Evolutionary conservation across 1,140 invertebrate species (phyloP), one percentile per base, ranked within the genome.

Genomic region (Akabosia matsudoensis): DNA sequence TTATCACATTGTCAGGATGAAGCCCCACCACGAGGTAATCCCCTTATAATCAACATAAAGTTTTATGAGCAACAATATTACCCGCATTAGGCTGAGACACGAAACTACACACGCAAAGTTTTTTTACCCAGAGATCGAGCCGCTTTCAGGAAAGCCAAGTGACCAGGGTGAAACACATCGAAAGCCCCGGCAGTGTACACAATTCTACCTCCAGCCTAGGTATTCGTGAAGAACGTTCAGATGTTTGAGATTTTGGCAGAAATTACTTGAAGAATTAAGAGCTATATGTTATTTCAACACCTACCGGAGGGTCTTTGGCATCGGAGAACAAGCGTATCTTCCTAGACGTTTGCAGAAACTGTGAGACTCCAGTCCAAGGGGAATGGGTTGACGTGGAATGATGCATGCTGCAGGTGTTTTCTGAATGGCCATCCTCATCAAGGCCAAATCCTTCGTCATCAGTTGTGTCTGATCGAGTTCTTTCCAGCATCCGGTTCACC

Each of bases 181-280:
- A 97, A 99, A 1, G 97, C 96, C 52, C 97, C 97, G 56, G 94
- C 95, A 10, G 98, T 96, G 85, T 99, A 99, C 0, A 99, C 91
- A 83, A 99, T 93, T 85, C 88, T 91, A 85, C 99, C 97, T 22
- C 88, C 90, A 0, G 93, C 91, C 85, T 95, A 79, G 45, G 70
- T 22, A 24, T 56, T 10, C 54, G 37, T n/a, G n/a, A 45, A 45
- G 18, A 45, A 45, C 18, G 18, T 45, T 10, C 7, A 18, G 7
- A 18, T 45, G 37, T 45, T 45, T 45, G 37, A 45, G 37, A 45
- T n/a, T n/a, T n/a, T n/a, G n/a, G n/a, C n/a, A n/a, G n/a, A n/a
- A 45, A 45, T 10, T 18, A 45, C 37, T 45, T 45, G 7, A 7
- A 10, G 37, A 56, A 56, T 7, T 56, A 56, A 56, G 10, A 16